Percentiles rank a stretch among this genome's conserved stretches.
phyloP scores from a whole-genome alignment of 2,113 vertebrate genomes.

The Oreocharis arfaki region DNA sequence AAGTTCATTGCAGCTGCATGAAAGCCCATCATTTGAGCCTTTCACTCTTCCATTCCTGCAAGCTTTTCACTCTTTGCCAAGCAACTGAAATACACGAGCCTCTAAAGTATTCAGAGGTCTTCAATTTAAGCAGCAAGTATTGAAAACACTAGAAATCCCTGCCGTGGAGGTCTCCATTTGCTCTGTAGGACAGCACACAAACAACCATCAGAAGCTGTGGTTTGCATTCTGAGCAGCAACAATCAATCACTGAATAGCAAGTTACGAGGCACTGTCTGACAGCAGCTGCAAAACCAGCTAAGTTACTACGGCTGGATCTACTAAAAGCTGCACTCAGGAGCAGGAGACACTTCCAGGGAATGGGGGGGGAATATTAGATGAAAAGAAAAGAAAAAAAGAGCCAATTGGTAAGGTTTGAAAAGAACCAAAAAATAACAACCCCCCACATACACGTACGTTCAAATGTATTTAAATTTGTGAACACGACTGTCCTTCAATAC shows the following conservation, averaged over 20 bases:
- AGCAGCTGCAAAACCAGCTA: not conserved
- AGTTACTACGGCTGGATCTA: not conserved
- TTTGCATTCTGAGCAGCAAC: not conserved
- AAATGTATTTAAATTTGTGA: not conserved
- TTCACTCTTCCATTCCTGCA: not conserved
- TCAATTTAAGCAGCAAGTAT: not conserved
- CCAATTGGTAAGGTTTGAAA: not conserved
- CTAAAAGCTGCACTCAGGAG: not conserved
- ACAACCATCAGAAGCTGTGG: not conserved
- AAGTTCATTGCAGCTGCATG: not conserved
- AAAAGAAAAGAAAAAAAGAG: rapidly evolving
- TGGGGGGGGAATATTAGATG: rapidly evolving
- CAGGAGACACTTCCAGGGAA: not conserved
- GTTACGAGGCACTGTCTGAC: not conserved
- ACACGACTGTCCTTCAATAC: not conserved
- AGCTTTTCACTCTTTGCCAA: slow-evolving; percentile 4
- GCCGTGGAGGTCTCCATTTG: not conserved
- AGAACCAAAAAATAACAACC: not conserved
- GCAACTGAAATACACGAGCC: not conserved
- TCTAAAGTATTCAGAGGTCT: not conserved
- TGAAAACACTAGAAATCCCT: not conserved
- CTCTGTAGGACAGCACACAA: not conserved
- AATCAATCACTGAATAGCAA: not conserved
- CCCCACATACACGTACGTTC: rapidly evolving
- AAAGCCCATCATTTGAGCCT: not conserved